Base-by-base conservation (phyloP, 2,888 invertebrate genomes). In the Malthinus flaveolus region DNA sequence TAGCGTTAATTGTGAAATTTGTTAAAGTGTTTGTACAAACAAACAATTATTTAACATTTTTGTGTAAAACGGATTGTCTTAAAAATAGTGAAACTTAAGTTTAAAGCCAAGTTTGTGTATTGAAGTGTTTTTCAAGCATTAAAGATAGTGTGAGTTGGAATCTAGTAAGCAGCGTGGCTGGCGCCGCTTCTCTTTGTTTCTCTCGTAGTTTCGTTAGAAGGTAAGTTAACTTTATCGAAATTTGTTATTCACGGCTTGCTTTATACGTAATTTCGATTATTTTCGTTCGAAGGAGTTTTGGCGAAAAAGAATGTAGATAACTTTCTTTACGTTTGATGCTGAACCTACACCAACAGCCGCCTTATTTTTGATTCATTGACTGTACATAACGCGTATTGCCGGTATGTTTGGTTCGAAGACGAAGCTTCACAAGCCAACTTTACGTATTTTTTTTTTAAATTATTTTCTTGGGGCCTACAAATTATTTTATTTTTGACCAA, bases 131-230 rank as follows among this genome's bases (percentile, higher is more conserved):
- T 71, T 66, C 65, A 66, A 68, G 68, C 67, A 73, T 73, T 73
- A 73, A 71, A 74, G 69, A 70, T 68, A 66, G 71, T 70, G 71
- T 70, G 68, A 74, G 70, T 72, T 73, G 71, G 71, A 73, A 73
- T 70, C 70, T 73, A 78, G 23, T 23, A 42, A 42, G 70, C 79
- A 79, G 79, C 79, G 79, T 79, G 79, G 79, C 79, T 78, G 66
- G 72, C 70, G 73, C 74, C 72, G 78, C 77, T 76, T 77, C 75
- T 75, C 78, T 79, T 79, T 79, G 78, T 78, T 78, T 77, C 78
- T 76, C 73, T 73, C 74, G 73, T 69, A 63, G 67, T 69, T 72
- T 73, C 69, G 68, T 73, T 68, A 62, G 71, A 76, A 78, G 78
- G 79, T 79, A 75, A 78, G 79, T 69, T 58, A 62, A 61, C 65